Percentiles rank a stretch among this genome's conserved stretches.
These are phyloP conservation scores for Cephalopholis sonnerati DNA, from an alignment of 2,113 vertebrate species.

Conservation along the genomic window DNA sequence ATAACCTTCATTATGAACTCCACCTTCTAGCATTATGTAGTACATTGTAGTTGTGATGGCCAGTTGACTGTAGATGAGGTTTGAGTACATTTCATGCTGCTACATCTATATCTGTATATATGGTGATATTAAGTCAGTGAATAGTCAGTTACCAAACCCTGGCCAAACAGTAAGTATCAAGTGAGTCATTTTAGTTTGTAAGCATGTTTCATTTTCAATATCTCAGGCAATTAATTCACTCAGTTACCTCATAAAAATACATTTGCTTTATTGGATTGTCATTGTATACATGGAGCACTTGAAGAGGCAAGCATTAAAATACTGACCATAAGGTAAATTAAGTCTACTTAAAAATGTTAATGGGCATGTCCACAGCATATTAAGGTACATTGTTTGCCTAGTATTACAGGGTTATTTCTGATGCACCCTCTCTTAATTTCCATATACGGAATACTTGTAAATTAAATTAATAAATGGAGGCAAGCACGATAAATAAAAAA, in stretches of 20 bases:
- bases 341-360: slow-evolving; percentile 41
- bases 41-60: background rate
- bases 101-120: no score
- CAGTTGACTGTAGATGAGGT: background rate
- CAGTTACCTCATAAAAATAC: slow-evolving; percentile 73
- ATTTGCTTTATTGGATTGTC: slow-evolving; percentile 76
- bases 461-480: slow-evolving; percentile 28
- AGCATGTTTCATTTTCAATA: background rate
- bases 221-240: slow-evolving; percentile 15
- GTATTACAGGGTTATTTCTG: slow-evolving; percentile 3
- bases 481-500: slow-evolving; percentile 31
- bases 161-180: no score
- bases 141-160: no score
- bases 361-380: slow-evolving; percentile 10
- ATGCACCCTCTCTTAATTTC: background rate
- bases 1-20: slow-evolving; percentile 44
- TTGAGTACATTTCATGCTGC: background rate
- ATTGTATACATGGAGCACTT: slow-evolving; percentile 48
- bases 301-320: slow-evolving; percentile 51
- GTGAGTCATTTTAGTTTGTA: no score
- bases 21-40: background rate
- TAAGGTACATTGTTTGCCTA: slow-evolving; percentile 35
- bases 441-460: slow-evolving; percentile 15
- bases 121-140: no score
- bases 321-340: slow-evolving; percentile 23